Evolutionary conservation across 2,797 vertebrate species (phyloP), one percentile per base, ranked within the genome.

Genomic region (Rhincodon typus): DNA sequence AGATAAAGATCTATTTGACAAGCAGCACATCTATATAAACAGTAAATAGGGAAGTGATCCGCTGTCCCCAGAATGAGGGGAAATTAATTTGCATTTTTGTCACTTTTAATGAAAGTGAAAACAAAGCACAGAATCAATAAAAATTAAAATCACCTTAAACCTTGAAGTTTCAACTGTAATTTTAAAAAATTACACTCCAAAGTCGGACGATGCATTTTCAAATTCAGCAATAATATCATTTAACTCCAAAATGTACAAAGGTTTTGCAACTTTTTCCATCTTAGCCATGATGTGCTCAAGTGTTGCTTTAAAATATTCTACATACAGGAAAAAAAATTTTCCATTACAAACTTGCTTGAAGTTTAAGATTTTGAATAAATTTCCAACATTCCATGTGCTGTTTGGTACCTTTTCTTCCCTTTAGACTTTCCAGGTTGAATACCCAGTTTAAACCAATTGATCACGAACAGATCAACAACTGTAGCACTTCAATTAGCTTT

Each of bases 41-140:
- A 34, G 12, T 77, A 77, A 95, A 95, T 50, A 77, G 50, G 94
- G 94, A 95, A 95, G 70, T 77, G 46, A 77, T 77, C 46, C 42
- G 77, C 30, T 27, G 30, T 66, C 17, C 57, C 50, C 69, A 94
- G 67, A 72, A 94, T 74, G 46, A 74, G 30, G 15, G 46, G 94
- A 95, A 95, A 95, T 94, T 30, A 34, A 91, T n/a, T 25, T 57
- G n/a, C 15, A 10, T 72, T 4, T 46, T 94, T 94, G 46, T 30
- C 93, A 77, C 70, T 30, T 77, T 66, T 57, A 53, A 53, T 53
- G 21, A 13, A 93, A 93, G 66, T 93, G 23, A 69, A 1, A 38
- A 27, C 2, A 53, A 94, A 95, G n/a, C 19, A 19, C 69, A 53
- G 38, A 38, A 34, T 19, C 53, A 27, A 13, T 53, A 95, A n/a